These are phyloP conservation scores for Brachynemurus nebulosus DNA, from an alignment of 2,888 invertebrate genomes.

Conservation along the genomic window DNA sequence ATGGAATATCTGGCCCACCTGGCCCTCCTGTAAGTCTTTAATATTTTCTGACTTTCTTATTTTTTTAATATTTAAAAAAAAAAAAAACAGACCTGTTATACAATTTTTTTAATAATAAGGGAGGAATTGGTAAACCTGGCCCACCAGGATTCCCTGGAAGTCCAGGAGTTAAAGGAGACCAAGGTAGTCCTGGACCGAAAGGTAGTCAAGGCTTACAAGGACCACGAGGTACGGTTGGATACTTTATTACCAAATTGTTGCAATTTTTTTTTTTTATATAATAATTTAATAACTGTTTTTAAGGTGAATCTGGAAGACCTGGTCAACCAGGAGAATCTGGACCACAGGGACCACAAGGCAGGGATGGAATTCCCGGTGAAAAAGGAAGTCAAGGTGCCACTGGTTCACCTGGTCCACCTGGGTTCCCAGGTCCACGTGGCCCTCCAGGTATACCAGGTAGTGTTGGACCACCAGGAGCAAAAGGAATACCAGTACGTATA, in stretches of 20 bases:
- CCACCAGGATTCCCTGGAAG: constrained; percentile 74
- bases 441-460: constrained; percentile 60
- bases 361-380: constrained; percentile 68
- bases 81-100: background rate
- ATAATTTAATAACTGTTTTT: no score
- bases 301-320: constrained; percentile 62
- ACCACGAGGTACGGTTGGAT: constrained; percentile 39
- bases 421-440: constrained; percentile 70
- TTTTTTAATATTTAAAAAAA: background rate
- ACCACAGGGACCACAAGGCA: constrained; percentile 57
- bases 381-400: constrained; percentile 61
- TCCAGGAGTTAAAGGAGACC: constrained; percentile 69
- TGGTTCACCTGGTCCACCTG: constrained; percentile 63
- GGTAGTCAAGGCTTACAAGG: constrained; percentile 74
- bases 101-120: constrained; percentile 32
- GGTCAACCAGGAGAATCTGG: constrained; percentile 67
- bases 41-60: constrained; percentile 10
- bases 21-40: constrained; percentile 48
- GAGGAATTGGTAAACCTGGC: constrained; percentile 68
- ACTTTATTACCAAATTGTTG: no score
- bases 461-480: constrained; percentile 56
- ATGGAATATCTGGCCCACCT: constrained; percentile 66
- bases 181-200: constrained; percentile 58
- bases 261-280: no score
- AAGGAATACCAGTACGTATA: constrained; percentile 60